phyloP scores from a whole-genome alignment of 92 coral and sea anemone species.

The Siderastrea siderea region DNA sequence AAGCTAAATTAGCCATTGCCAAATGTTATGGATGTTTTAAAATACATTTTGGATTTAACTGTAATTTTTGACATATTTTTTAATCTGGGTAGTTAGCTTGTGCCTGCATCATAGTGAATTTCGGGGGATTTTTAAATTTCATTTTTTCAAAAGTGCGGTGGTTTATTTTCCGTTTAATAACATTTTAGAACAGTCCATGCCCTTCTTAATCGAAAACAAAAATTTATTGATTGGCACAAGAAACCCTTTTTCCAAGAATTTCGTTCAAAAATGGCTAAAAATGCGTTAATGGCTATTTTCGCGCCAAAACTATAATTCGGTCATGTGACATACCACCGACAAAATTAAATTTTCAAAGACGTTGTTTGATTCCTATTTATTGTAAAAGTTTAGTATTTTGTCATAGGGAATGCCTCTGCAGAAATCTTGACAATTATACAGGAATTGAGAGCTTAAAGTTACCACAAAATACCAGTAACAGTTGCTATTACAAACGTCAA shows the following conservation, averaged over 20 bases:
- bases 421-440: too few species aligned
- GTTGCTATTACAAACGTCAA: too few species aligned
- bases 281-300: not conserved
- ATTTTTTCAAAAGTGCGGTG: conserved; percentile 33
- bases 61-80: not conserved
- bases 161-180: conserved; percentile 40
- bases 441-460: too few species aligned
- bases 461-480: too few species aligned
- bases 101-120: not conserved
- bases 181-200: conserved; percentile 21
- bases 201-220: conserved; percentile 31
- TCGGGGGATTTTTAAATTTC: conserved; percentile 11
- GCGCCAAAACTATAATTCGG: not conserved
- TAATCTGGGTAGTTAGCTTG: not conserved
- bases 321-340: not conserved
- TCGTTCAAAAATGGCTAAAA: too few species aligned
- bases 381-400: too few species aligned
- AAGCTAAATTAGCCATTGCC: not conserved
- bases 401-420: too few species aligned
- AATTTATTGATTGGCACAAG: conserved; percentile 16
- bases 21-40: not conserved
- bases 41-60: not conserved
- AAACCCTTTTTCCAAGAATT: conserved; percentile 11
- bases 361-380: too few species aligned
- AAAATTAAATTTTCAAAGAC: too few species aligned